phyloP scores from a whole-genome alignment of 2,113 vertebrate species.

The Phylloscopus trochiloides region DNA sequence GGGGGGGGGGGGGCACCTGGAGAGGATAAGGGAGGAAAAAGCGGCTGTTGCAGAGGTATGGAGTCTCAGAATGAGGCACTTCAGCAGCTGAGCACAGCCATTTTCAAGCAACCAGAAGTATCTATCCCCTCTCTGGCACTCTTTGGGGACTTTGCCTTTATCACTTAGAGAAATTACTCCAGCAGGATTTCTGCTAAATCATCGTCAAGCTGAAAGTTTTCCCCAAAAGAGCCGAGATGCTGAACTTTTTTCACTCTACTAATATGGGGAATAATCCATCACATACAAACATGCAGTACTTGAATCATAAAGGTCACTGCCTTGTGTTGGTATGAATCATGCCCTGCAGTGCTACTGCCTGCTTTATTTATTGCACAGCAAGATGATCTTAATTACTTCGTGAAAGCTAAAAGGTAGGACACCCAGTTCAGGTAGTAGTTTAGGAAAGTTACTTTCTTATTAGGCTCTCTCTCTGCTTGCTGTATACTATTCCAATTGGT shows the following conservation, averaged over 20 bases:
- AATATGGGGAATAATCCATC: neutral
- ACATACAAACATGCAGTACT: neutral
- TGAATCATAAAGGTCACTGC: conserved; percentile 38
- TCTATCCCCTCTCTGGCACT: neutral
- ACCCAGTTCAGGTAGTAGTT: neutral
- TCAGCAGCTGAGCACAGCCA: neutral
- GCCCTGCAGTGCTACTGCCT: neutral
- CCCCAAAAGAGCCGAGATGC: neutral
- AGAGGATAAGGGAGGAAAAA: neutral
- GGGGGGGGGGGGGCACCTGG: neutral
- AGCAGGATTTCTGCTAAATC: neutral
- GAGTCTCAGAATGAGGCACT: neutral
- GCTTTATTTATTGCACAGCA: neutral
- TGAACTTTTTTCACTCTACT: neutral
- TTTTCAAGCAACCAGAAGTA: neutral
- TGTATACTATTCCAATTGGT: neutral
- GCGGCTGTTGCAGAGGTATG: neutral
- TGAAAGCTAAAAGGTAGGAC: neutral
- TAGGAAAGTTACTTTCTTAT: neutral
- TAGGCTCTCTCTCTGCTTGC: neutral
- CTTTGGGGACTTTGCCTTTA: neutral
- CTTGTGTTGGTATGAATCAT: conserved; percentile 27
- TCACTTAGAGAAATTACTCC: neutral
- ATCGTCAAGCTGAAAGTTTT: neutral
- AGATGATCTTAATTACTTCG: neutral